phyloP scores from a whole-genome alignment of 2,888 invertebrate genomes.

The Julus scandinavius region DNA sequence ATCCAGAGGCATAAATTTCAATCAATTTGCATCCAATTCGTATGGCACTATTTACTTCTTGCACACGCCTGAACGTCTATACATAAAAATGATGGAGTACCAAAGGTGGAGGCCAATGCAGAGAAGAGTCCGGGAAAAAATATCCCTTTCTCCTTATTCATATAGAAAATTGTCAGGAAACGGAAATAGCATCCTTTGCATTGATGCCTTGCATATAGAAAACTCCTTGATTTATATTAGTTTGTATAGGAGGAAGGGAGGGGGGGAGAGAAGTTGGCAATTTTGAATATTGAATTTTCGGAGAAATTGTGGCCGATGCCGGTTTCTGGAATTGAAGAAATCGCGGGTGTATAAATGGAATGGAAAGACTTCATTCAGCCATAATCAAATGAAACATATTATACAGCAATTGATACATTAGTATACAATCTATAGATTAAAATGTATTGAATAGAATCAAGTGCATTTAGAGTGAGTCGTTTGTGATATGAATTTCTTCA shows the following conservation, averaged over 20 bases:
- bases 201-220: not conserved
- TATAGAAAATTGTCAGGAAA: not conserved
- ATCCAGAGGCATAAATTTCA: slow-evolving; percentile 7
- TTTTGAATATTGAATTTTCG: not conserved
- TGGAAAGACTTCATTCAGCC: not conserved
- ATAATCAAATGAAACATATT: too few relatives aligned
- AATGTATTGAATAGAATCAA: too few relatives aligned
- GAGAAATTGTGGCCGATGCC: not conserved
- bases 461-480: too few relatives aligned
- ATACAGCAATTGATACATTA: too few relatives aligned
- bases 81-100: slow-evolving; percentile 16
- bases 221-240: not conserved
- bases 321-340: not conserved
- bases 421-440: too few relatives aligned
- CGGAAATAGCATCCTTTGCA: not conserved
- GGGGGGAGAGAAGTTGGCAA: too few relatives aligned
- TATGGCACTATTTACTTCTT: not conserved
- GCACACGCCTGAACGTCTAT: not conserved
- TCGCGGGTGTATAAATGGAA: not conserved
- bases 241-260: not conserved
- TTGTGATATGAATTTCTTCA: too few relatives aligned
- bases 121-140: not conserved
- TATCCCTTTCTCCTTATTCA: not conserved
- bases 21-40: slow-evolving; percentile 24
- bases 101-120: not conserved